Evolutionary conservation across 2,888 invertebrate species (phyloP).

Genomic region (Eupithecia inturbata): DNA sequence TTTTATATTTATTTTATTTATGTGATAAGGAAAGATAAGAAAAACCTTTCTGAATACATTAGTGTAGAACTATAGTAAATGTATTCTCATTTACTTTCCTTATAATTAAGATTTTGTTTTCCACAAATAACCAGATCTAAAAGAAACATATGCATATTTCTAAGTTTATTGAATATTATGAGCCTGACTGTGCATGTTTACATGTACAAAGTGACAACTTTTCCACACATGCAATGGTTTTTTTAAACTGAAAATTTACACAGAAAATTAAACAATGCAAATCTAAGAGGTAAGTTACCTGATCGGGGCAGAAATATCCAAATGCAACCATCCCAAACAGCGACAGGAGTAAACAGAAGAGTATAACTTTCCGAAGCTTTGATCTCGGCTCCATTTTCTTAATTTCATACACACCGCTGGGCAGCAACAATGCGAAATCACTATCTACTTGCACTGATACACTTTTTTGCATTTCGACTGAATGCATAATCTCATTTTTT

Average conservation of each 20-base stretch:
- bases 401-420: slow-evolving; percentile 91
- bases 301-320: slow-evolving; percentile 95
- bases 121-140: not conserved
- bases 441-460: slow-evolving; percentile 93
- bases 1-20: too few relatives aligned
- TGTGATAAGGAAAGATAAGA: not conserved
- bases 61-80: not conserved
- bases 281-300: slow-evolving; percentile 80
- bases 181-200: not conserved
- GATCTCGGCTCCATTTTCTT: slow-evolving; percentile 94
- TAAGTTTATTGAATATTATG: not conserved
- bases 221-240: not conserved
- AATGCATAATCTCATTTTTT: slow-evolving; percentile 84
- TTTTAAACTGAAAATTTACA: not conserved
- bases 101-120: not conserved
- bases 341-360: slow-evolving; percentile 92
- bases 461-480: slow-evolving; percentile 87
- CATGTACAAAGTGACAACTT: not conserved
- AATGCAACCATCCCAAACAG: slow-evolving; percentile 94
- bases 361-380: slow-evolving; percentile 90
- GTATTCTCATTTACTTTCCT: not conserved
- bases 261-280: not conserved
- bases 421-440: slow-evolving; percentile 91
- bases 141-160: not conserved
- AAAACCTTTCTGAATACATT: not conserved